phyloP scores from a whole-genome alignment of 2,888 invertebrate genomes.

The Diplolepis rosae region DNA sequence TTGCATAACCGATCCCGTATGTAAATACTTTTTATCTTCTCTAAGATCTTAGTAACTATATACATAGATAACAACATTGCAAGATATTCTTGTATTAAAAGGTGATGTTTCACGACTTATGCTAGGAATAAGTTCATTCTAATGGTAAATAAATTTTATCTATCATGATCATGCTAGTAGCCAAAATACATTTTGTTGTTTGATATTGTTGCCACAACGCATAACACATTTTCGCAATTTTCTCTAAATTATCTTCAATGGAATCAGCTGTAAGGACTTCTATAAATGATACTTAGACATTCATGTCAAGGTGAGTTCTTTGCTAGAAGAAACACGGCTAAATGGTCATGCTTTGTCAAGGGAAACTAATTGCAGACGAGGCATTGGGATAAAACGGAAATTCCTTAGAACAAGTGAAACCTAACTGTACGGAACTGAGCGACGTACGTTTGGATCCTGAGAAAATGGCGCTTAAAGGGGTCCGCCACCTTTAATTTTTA shows the following conservation, averaged over 20 bases:
- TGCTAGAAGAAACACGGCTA: neutral
- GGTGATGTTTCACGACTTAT: too few species aligned
- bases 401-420: slow-evolving; percentile 20
- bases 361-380: slow-evolving; percentile 40
- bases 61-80: too few species aligned
- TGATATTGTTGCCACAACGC: too few species aligned
- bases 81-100: too few species aligned
- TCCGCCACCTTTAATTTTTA: too few species aligned
- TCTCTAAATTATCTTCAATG: slow-evolving; percentile 3
- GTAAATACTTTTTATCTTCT: neutral
- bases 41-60: neutral
- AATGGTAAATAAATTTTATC: too few species aligned
- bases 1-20: neutral
- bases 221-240: neutral
- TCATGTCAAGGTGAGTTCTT: slow-evolving; percentile 22
- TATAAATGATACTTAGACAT: slow-evolving; percentile 7
- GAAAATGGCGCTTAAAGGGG: too few species aligned
- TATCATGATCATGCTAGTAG: too few species aligned
- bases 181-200: too few species aligned
- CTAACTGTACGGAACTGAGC: neutral
- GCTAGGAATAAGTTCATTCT: too few species aligned
- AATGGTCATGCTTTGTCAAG: slow-evolving; percentile 41
- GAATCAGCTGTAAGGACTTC: slow-evolving; percentile 14
- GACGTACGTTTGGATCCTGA: neutral
- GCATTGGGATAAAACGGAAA: slow-evolving; percentile 34